phyloP scores from a whole-genome alignment of 2,113 vertebrate species.

The Erinaceus europaeus region DNA sequence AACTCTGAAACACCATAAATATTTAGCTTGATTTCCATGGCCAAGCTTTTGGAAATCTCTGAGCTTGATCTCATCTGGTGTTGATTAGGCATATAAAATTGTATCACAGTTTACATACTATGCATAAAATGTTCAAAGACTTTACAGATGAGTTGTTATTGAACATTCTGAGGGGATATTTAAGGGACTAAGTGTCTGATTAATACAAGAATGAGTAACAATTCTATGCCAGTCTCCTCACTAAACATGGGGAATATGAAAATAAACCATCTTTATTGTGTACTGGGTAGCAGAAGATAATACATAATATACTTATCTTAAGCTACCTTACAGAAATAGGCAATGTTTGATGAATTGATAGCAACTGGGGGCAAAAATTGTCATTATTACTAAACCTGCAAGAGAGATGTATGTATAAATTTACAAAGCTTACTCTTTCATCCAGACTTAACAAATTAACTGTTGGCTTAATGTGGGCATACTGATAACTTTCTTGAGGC shows the following conservation, averaged over 20 bases:
- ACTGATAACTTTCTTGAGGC: constrained; percentile 18
- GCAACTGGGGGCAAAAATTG: not conserved
- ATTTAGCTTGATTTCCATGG: constrained; percentile 8
- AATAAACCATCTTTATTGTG: constrained; percentile 1
- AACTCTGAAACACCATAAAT: constrained; percentile 24
- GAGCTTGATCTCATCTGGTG: constrained; percentile 32
- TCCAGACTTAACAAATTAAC: constrained; percentile 7
- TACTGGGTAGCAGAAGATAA: constrained; percentile 1
- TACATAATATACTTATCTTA: not conserved
- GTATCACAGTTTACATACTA: not conserved
- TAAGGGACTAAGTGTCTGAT: not conserved
- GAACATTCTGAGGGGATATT: constrained; percentile 2
- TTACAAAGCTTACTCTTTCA: constrained; percentile 18
- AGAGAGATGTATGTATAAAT: constrained; percentile 1
- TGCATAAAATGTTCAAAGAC: not conserved
- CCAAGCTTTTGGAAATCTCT: too few relatives aligned
- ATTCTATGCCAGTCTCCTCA: constrained; percentile 10
- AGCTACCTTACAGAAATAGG: not conserved
- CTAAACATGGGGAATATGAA: not conserved
- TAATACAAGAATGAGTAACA: not conserved
- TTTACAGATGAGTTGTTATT: not conserved
- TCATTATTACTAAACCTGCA: not conserved
- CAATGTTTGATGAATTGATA: not conserved
- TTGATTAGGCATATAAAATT: constrained; percentile 8
- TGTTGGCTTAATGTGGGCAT: not conserved